phyloP scores from a whole-genome alignment of 2,113 vertebrate species.

The Sceloporus undulatus region DNA sequence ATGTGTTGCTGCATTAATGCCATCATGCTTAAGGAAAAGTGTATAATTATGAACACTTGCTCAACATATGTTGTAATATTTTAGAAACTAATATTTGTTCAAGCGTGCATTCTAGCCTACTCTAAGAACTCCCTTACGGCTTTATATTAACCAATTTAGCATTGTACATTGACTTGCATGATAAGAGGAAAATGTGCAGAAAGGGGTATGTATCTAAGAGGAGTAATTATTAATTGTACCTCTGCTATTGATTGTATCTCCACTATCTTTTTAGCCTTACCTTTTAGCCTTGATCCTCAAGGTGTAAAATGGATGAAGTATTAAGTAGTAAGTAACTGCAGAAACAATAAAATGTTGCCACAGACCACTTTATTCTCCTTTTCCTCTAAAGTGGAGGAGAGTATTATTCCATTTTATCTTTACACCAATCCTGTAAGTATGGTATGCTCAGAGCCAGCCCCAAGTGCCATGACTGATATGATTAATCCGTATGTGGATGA shows the following conservation, averaged over 20 bases:
- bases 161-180: slow-evolving; percentile 43
- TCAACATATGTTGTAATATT: neutral
- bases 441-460: neutral
- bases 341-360: neutral
- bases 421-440: slow-evolving; percentile 1
- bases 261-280: slow-evolving; percentile 46
- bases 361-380: neutral
- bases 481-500: neutral
- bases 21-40: neutral
- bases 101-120: neutral
- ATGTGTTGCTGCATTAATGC: rapidly evolving
- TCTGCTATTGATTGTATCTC: slow-evolving; percentile 60
- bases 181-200: slow-evolving; percentile 60
- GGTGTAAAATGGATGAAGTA: slow-evolving; percentile 66
- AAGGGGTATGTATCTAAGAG: slow-evolving; percentile 48
- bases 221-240: slow-evolving; percentile 36
- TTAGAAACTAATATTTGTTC: slow-evolving; percentile 2
- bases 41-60: neutral
- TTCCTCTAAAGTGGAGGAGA: neutral
- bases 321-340: slow-evolving; percentile 69
- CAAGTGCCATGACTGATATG: slow-evolving; percentile 13
- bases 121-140: slow-evolving; percentile 32
- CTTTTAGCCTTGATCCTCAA: slow-evolving; percentile 70
- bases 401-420: neutral
- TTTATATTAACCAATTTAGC: slow-evolving; percentile 29